Base-by-base conservation (phyloP, 1,140 invertebrate genomes). In the Mylabris phalerata region DNA sequence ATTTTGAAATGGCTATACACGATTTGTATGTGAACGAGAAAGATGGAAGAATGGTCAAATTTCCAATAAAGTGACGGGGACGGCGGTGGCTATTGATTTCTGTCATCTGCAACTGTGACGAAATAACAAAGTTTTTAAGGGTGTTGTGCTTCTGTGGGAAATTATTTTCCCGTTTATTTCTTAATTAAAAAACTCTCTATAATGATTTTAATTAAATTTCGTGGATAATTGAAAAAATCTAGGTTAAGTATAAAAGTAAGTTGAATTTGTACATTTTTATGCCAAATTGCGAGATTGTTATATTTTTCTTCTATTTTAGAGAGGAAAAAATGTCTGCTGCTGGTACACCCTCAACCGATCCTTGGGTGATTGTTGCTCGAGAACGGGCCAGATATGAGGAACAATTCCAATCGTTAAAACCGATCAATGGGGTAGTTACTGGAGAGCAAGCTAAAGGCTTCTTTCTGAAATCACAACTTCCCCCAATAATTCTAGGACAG, bases 361-460 rank as follows among this genome's bases (percentile, higher is more conserved):
- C 89, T 6, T 98, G 91, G 91, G 78, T 85, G 43, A 88, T 98
- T 39, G 84, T 90, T 68, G 85, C 89, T 6, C 87, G 89, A 50
- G 95, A 98, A 74, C 83, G 91, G 67, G 78, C 81, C 0, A 86
- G 92, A 69, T 96, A 96, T 78, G 89, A 93, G 61, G 86, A 92
- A 56, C 95, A 98, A 75, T 98, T 98, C 73, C 84, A 86, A 54
- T 81, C 86, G 32, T 77, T 98, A 1, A 90, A 91, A 57, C 95
- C 94, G 0, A 78, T 86, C 24, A 89, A 88, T 80, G 95, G 94
- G 13, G 84, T 90, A 63, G 81, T 95, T n/a, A 90, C 88, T 56
- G 95, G 95, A 1, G 91, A 93, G 61, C 94, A 98, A 75, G 95
- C 93, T 0, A 95, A 94, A 78, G 87, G 87, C 49, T 96, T 98